Evolutionary conservation across 2,113 vertebrate species (phyloP).

Genomic region (human (Homo sapiens)): DNA sequence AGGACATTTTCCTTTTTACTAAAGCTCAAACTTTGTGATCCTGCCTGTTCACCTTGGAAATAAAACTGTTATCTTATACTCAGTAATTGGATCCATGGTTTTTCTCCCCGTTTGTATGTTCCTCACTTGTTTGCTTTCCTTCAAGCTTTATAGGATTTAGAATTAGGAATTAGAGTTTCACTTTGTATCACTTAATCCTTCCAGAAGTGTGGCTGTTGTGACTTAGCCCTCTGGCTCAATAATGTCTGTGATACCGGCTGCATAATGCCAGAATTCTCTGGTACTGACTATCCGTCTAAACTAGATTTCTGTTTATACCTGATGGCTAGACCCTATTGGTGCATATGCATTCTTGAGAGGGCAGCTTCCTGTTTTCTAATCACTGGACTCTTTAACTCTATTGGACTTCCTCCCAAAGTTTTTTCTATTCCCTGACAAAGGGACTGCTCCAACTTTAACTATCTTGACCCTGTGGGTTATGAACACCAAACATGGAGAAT

Average conservation of each 20-base stretch:
- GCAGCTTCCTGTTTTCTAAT: neutral
- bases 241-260: neutral
- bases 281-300: neutral
- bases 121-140: neutral
- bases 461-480: neutral
- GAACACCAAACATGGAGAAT: neutral
- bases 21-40: neutral
- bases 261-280: neutral
- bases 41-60: neutral
- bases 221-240: neutral
- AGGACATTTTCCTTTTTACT: neutral
- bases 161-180: neutral
- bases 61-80: neutral
- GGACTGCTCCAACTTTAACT: neutral
- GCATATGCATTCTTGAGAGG: neutral
- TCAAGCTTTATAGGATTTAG: neutral
- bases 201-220: neutral
- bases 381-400: neutral
- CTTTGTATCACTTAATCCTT: neutral
- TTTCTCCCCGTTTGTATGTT: neutral
- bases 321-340: neutral
- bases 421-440: neutral
- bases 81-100: neutral
- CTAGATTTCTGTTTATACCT: neutral
- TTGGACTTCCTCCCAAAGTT: neutral